Evolutionary conservation across 2,888 invertebrate species (phyloP).

Genomic region (Leptopilina syphax): DNA sequence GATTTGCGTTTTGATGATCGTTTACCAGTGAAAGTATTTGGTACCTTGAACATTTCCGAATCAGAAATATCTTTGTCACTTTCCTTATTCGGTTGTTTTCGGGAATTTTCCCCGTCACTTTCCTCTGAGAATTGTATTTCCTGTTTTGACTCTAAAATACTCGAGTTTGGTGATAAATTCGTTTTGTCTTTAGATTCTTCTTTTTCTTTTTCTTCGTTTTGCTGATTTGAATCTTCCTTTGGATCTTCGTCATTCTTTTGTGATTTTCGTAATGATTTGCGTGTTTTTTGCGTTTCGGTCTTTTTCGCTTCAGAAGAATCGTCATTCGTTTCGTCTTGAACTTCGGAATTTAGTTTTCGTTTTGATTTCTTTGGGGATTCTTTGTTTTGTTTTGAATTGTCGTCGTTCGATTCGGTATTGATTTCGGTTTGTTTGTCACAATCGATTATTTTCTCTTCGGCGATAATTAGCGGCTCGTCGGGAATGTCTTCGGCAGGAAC

Average conservation of each 20-base stretch:
- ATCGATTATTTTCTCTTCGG: background rate
- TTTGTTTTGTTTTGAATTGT: background rate
- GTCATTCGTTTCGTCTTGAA: slow-evolving; percentile 9
- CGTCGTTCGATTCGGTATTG: background rate
- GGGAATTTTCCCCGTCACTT: slow-evolving; percentile 6
- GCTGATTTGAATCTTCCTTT: background rate
- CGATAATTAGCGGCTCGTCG: background rate
- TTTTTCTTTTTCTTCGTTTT: background rate
- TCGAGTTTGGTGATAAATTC: background rate
- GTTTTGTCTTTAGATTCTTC: background rate
- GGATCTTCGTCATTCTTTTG: slow-evolving; percentile 32
- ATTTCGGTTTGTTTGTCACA: slow-evolving; percentile 16
- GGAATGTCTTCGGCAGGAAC: slow-evolving; percentile 17
- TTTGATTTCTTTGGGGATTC: slow-evolving; percentile 7
- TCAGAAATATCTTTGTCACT: slow-evolving; percentile 15
- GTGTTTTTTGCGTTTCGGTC: slow-evolving; percentile 37
- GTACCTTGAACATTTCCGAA: slow-evolving; percentile 65
- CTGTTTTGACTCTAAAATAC: background rate
- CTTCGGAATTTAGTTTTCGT: slow-evolving; percentile 10
- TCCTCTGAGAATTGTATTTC: slow-evolving; percentile 7
- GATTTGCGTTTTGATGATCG: slow-evolving; percentile 59
- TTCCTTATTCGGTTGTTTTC: background rate
- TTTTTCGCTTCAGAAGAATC: background rate
- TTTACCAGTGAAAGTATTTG: slow-evolving; percentile 63
- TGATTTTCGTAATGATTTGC: slow-evolving; percentile 7